Evolutionary conservation across 1,140 invertebrate genomes (phyloP).

Genomic region (Drosophila jambulina): DNA sequence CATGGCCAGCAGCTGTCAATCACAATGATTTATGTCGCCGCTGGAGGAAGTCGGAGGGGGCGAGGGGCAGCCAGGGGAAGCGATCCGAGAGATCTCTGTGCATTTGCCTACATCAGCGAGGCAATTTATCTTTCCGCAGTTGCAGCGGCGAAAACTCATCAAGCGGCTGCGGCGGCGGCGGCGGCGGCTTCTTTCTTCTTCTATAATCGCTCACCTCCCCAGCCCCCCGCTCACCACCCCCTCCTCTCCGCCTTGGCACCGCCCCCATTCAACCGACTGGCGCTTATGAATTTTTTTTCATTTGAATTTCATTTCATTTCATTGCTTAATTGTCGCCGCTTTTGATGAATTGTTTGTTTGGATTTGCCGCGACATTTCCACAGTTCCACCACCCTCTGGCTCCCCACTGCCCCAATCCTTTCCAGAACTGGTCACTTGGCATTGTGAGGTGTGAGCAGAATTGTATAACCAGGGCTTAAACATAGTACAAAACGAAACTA

Average conservation of each 20-base stretch:
- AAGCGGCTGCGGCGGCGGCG: slow-evolving; percentile 62
- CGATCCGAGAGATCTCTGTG: slow-evolving; percentile 50
- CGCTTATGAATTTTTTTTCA: slow-evolving; percentile 67
- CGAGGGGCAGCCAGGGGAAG: slow-evolving; percentile 1
- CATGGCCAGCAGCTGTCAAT: slow-evolving; percentile 76
- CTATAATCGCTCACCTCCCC: slow-evolving; percentile 61
- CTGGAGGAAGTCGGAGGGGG: slow-evolving; percentile 12
- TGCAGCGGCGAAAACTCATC: slow-evolving; percentile 76
- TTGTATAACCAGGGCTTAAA: neutral
- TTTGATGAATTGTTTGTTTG: slow-evolving; percentile 83
- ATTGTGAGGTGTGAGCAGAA: slow-evolving; percentile 9
- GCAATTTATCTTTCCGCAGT: slow-evolving; percentile 84
- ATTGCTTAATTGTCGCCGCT: slow-evolving; percentile 80
- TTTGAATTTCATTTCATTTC: slow-evolving; percentile 76
- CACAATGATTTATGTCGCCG: slow-evolving; percentile 84
- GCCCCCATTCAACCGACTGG: slow-evolving; percentile 42
- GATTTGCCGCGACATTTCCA: slow-evolving; percentile 81
- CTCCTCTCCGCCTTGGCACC: slow-evolving; percentile 5
- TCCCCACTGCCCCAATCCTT: neutral
- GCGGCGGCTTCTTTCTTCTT: slow-evolving; percentile 79
- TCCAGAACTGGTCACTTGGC: neutral
- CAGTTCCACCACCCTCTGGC: slow-evolving; percentile 21
- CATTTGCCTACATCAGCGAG: slow-evolving; percentile 78
- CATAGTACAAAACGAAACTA: no score
- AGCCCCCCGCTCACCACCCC: neutral